Percentiles rank a stretch among this genome's conserved stretches.
These are phyloP conservation scores for Norana najaformis DNA, from an alignment of 2,888 invertebrate genomes.

Conservation along the genomic window DNA sequence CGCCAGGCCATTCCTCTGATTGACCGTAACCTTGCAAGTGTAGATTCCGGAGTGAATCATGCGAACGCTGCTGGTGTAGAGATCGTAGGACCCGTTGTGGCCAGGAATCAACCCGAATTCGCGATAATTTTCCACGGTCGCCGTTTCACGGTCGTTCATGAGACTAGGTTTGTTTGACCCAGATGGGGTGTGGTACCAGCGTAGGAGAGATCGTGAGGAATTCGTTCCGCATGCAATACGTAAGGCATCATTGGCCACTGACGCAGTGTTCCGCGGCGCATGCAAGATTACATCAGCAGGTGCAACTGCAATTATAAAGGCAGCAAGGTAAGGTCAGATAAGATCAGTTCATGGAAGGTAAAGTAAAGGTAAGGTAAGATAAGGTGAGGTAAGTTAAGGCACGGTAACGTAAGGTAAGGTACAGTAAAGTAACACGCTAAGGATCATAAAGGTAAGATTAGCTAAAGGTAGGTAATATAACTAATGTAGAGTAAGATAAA, in stretches of 20 bases:
- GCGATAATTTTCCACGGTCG: background rate
- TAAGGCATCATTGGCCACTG: background rate
- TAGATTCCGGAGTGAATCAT: background rate
- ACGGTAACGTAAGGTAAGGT: no score
- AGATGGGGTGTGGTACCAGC: constrained; percentile 2
- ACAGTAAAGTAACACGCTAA: no score
- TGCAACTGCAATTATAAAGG: no score
- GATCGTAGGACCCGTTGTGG: background rate
- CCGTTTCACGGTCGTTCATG: background rate
- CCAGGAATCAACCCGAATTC: constrained; percentile 21
- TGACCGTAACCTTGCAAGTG: background rate
- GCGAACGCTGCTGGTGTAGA: background rate
- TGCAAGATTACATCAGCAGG: background rate
- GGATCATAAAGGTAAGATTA: no score
- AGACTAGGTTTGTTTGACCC: background rate
- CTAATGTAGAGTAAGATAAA: no score
- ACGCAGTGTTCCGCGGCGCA: background rate
- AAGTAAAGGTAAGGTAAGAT: no score
- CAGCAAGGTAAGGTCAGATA: no score
- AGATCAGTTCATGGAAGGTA: no score
- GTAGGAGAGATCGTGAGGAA: background rate
- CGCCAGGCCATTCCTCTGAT: background rate
- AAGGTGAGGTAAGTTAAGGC: no score
- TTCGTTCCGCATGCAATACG: constrained; percentile 3
- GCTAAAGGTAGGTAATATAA: no score